These are phyloP conservation scores for Epizoanthus illoricatus DNA, from an alignment of 92 coral and sea anemone genomes.

Conservation along the genomic window DNA sequence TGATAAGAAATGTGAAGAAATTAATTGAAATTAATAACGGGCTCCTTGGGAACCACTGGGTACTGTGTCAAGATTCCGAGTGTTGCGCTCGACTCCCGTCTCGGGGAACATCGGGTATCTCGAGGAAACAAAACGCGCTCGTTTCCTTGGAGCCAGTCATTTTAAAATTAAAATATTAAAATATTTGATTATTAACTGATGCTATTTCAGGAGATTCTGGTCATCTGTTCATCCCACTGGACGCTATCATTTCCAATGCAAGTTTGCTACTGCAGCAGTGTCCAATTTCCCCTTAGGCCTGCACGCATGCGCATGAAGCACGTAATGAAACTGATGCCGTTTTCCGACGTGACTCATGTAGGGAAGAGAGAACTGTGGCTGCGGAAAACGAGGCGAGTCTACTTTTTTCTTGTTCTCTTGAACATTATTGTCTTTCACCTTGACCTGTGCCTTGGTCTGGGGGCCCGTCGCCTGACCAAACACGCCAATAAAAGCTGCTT, in stretches of 20 bases:
- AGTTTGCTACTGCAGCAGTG: conserved; percentile 51
- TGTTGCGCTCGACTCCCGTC: too few relatives aligned
- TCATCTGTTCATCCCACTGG: not conserved
- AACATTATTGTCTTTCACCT: not conserved
- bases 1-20: too few relatives aligned
- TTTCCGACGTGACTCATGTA: conserved; percentile 62
- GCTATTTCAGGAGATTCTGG: not conserved
- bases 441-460: conserved; percentile 38
- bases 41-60: too few relatives aligned
- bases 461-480: conserved; percentile 72
- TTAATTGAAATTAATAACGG: too few relatives aligned
- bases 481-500: conserved; percentile 56
- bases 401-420: conserved; percentile 1
- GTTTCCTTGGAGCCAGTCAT: too few relatives aligned
- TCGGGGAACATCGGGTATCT: too few relatives aligned
- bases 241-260: conserved; percentile 34
- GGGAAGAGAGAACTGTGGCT: conserved; percentile 54
- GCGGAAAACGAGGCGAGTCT: conserved; percentile 23
- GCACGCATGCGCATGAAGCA: conserved; percentile 78
- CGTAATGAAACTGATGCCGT: conserved; percentile 67
- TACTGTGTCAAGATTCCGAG: too few relatives aligned
- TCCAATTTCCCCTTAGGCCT: conserved; percentile 66
- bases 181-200: not conserved
- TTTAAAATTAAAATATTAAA: not conserved
- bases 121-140: too few relatives aligned